A percentile compares a stretch with the other conserved stretches of the same genome.
These are phyloP conservation scores for Campylomormyrus tamandua DNA, from an alignment of 2,113 vertebrate species.

Conservation along the genomic window DNA sequence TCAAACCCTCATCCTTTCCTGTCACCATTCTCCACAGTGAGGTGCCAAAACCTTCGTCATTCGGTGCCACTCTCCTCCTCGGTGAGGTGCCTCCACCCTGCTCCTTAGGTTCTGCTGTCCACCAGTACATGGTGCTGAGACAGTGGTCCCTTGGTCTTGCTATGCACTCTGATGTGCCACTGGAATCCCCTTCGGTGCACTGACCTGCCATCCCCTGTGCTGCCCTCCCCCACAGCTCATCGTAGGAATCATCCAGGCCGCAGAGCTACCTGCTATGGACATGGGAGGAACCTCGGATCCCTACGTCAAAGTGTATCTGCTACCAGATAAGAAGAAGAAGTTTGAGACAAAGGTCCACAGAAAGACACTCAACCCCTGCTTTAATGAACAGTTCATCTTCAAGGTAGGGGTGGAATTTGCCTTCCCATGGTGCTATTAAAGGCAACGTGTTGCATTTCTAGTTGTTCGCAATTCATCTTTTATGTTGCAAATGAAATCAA, in stretches of 20 bases:
- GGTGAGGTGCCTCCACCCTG: not conserved
- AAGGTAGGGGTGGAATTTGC: slow-evolving; percentile 58
- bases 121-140: not conserved
- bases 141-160: not conserved
- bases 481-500: not conserved
- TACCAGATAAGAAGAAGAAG: slow-evolving; percentile 82
- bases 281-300: slow-evolving; percentile 82
- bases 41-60: not conserved
- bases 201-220: not conserved
- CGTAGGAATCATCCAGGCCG: slow-evolving; percentile 71
- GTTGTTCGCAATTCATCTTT: not conserved
- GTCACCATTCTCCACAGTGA: not conserved
- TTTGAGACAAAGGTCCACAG: slow-evolving; percentile 83
- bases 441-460: not conserved
- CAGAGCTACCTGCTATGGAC: slow-evolving; percentile 76
- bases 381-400: slow-evolving; percentile 78
- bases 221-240: slow-evolving; percentile 46
- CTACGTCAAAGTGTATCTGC: slow-evolving; percentile 78
- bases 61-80: not conserved
- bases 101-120: slow-evolving; percentile 14
- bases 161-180: not conserved
- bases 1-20: not conserved
- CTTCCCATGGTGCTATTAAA: not conserved
- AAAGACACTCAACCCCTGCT: slow-evolving; percentile 77
- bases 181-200: not conserved